Conservation (phyloP, 2,113 vertebrate species). For the Poicephalus meyeri region DNA sequence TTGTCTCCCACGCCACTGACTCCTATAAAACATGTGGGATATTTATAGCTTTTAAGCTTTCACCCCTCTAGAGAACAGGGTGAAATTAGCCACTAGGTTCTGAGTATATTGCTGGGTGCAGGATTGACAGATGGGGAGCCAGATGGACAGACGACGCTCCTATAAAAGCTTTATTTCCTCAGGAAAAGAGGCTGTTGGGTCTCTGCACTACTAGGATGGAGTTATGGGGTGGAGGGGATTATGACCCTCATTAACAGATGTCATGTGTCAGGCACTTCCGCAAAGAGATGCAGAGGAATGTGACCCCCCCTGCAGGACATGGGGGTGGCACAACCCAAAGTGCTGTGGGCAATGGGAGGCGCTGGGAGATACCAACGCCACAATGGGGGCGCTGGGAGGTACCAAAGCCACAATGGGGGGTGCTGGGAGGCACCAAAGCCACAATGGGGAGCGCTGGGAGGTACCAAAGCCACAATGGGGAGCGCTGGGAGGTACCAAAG, state of each 20-base stretch:
- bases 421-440: too few species aligned
- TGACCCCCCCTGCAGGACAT: too few species aligned
- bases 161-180: constrained; percentile 45
- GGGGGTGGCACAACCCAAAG: too few species aligned
- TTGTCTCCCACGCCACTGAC: neutral
- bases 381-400: too few species aligned
- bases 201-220: neutral
- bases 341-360: too few species aligned
- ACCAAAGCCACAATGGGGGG: too few species aligned
- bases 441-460: too few species aligned
- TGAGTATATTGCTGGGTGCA: neutral
- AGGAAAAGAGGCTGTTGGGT: neutral
- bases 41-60: constrained; percentile 40
- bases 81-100: constrained; percentile 42
- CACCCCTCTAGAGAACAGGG: neutral
- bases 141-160: constrained; percentile 58
- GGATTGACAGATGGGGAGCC: constrained; percentile 55
- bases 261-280: neutral
- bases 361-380: too few species aligned
- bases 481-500: too few species aligned
- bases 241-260: constrained; percentile 7
- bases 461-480: too few species aligned
- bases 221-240: neutral
- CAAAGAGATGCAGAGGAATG: neutral
- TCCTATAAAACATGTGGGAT: constrained; percentile 21